These are phyloP conservation scores for Dryocosmus kuriphilus DNA, from an alignment of 2,888 invertebrate species.

Conservation along the genomic window DNA sequence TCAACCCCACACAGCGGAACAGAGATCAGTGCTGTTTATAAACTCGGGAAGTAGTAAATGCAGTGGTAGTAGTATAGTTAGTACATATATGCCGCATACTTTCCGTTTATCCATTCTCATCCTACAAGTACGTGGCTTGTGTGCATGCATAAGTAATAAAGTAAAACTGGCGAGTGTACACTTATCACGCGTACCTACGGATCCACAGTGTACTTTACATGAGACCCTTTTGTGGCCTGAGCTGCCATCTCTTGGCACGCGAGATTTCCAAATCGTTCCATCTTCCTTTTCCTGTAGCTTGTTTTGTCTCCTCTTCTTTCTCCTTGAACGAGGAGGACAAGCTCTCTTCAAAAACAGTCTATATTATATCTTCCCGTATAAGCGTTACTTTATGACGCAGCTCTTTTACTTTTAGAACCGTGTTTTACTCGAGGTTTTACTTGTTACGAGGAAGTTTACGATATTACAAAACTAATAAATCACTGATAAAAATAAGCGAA, in stretches of 20 bases:
- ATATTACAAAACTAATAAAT: conserved; percentile 12
- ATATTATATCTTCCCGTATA: conserved; percentile 37
- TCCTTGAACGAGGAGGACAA: conserved; percentile 35
- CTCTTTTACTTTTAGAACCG: conserved; percentile 23
- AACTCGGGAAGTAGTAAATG: conserved; percentile 57
- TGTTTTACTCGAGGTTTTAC: conserved; percentile 16
- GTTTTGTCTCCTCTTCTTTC: conserved; percentile 35
- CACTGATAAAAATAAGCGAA: conserved; percentile 11
- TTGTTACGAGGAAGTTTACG: conserved; percentile 28
- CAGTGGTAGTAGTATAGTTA: no score
- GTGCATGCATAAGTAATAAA: conserved; percentile 50
- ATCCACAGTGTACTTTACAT: background rate
- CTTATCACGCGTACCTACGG: background rate
- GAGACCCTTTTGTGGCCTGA: conserved; percentile 36
- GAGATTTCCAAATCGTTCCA: background rate
- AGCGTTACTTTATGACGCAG: conserved; percentile 35
- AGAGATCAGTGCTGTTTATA: conserved; percentile 55
- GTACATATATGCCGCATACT: conserved; percentile 44
- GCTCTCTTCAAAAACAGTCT: conserved; percentile 14
- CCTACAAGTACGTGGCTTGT: conserved; percentile 45
- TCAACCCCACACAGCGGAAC: conserved; percentile 9
- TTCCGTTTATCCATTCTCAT: conserved; percentile 37
- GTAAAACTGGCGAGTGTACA: conserved; percentile 29
- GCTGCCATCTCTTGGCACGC: conserved; percentile 61
- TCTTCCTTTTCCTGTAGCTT: background rate